Conservation (phyloP, 1,140 invertebrate genomes). For the Hyles vespertilio region DNA sequence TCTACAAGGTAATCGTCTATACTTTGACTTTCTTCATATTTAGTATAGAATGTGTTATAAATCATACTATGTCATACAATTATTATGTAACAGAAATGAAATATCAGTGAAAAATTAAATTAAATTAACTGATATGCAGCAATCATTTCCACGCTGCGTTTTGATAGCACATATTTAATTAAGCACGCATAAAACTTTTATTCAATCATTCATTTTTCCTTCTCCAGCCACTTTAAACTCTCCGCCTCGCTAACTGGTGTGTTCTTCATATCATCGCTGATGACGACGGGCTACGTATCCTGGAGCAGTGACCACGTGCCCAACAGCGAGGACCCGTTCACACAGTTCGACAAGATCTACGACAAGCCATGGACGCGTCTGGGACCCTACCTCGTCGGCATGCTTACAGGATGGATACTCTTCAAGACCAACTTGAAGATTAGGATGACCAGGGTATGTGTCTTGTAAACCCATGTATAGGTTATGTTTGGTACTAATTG, state of each 20-base stretch:
- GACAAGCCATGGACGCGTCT: slow-evolving; percentile 91
- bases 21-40: too few relatives aligned
- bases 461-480: too few relatives aligned
- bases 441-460: slow-evolving; percentile 81
- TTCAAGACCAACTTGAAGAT: slow-evolving; percentile 89
- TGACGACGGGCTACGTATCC: slow-evolving; percentile 87
- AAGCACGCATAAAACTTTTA: too few relatives aligned
- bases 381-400: slow-evolving; percentile 88
- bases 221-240: slow-evolving; percentile 83
- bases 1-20: slow-evolving; percentile 70
- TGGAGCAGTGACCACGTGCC: slow-evolving; percentile 87
- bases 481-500: too few relatives aligned
- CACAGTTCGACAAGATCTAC: slow-evolving; percentile 91
- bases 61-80: too few relatives aligned
- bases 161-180: too few relatives aligned
- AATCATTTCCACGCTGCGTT: too few relatives aligned
- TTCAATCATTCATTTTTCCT: not conserved
- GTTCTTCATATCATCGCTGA: slow-evolving; percentile 85
- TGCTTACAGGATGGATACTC: slow-evolving; percentile 88
- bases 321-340: slow-evolving; percentile 86
- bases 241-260: slow-evolving; percentile 79
- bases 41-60: too few relatives aligned
- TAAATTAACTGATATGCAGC: too few relatives aligned
- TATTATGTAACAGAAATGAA: too few relatives aligned
- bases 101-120: too few relatives aligned